Conservation (phyloP, 2,888 invertebrate genomes). For the Galerucella calmariensis region DNA sequence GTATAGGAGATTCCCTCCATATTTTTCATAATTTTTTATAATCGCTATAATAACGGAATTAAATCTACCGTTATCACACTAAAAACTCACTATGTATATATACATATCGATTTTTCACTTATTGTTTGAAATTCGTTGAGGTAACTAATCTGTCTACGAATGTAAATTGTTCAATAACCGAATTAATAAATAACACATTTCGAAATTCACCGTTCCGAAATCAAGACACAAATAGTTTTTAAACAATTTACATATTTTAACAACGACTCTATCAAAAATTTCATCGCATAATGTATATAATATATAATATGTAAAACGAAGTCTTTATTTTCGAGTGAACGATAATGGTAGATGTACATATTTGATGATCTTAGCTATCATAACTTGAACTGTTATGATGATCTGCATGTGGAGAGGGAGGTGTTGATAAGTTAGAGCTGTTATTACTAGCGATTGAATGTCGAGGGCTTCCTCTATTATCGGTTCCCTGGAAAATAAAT, state of each 20-base stretch:
- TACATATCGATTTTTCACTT: constrained; percentile 32
- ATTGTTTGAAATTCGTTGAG: constrained; percentile 51
- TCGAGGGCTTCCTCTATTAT: constrained; percentile 69
- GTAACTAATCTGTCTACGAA: constrained; percentile 58
- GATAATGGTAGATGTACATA: constrained; percentile 21
- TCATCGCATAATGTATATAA: constrained; percentile 9
- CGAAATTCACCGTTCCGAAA: constrained; percentile 1
- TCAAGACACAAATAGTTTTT: constrained; percentile 13
- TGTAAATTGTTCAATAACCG: constrained; percentile 46
- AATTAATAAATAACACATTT: constrained; percentile 19
- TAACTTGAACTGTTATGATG: constrained; percentile 75
- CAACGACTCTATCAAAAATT: constrained; percentile 34
- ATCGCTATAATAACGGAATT: too few relatives aligned
- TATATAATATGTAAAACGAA: constrained; percentile 24
- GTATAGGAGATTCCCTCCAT: too few relatives aligned
- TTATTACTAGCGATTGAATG: constrained; percentile 80
- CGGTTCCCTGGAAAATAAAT: constrained; percentile 57
- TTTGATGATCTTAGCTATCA: constrained; percentile 67
- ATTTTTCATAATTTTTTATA: too few relatives aligned
- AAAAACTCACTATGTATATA: constrained; percentile 4
- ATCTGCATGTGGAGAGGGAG: constrained; percentile 76
- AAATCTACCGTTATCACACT: too few relatives aligned
- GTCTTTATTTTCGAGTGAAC: constrained; percentile 31
- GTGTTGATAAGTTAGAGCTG: constrained; percentile 79
- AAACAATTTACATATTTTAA: constrained; percentile 42